A percentile compares a stretch with the other conserved stretches of the same genome.
Conservation (phyloP, 1,140 invertebrate genomes). For the Saccostrea glomerata region DNA sequence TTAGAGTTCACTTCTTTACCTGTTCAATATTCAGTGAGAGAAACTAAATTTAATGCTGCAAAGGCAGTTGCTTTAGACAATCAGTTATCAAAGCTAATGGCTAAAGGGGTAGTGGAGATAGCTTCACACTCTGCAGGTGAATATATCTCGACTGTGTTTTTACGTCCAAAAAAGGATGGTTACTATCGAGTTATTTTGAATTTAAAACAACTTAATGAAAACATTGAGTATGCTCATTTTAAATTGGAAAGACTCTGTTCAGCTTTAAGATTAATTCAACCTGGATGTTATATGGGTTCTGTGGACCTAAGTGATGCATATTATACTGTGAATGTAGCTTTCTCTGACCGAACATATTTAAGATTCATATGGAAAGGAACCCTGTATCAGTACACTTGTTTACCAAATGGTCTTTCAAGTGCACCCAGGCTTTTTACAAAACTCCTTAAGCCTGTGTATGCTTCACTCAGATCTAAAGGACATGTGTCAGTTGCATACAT, state of each 20-base stretch:
- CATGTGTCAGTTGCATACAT: neutral
- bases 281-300: neutral
- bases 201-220: conserved; percentile 54
- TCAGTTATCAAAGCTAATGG: neutral
- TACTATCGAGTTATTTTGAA: conserved; percentile 55
- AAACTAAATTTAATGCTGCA: neutral
- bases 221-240: conserved; percentile 55
- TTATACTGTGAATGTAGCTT: too few relatives aligned
- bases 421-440: conserved; percentile 43
- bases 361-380: too few relatives aligned
- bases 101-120: conserved; percentile 39
- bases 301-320: too few relatives aligned
- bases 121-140: conserved; percentile 27
- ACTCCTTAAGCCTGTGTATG: neutral
- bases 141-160: conserved; percentile 46
- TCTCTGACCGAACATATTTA: too few relatives aligned
- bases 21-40: too few relatives aligned
- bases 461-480: conserved; percentile 10
- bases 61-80: neutral
- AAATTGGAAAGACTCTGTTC: conserved; percentile 58
- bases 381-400: conserved; percentile 50
- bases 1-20: too few relatives aligned
- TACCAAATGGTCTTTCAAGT: conserved; percentile 52
- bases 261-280: conserved; percentile 46
- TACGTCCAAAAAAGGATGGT: conserved; percentile 50